Base-by-base conservation (phyloP, 2,113 vertebrate genomes). In the Acinonyx jubatus region DNA sequence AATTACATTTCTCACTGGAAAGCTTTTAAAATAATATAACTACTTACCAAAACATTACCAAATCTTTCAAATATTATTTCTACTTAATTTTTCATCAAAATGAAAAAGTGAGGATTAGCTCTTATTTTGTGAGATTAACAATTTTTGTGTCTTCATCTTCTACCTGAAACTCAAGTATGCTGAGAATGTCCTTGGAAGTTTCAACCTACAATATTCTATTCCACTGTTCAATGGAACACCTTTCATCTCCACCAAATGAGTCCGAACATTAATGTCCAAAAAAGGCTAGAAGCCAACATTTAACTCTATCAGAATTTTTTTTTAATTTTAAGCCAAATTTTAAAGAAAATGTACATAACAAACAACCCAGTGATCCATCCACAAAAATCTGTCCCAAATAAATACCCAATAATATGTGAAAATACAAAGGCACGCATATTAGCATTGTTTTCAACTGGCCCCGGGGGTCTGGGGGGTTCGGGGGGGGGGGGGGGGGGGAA, bases 61-160 rank as follows among this genome's bases (percentile, higher is more conserved):
- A 74, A 71, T 66, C 18, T 48, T 91, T 74, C 71, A 92, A 11
- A 84, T 84, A 80, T 82, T 63, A 68, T 61, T 96, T 81, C 12
- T 12, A 80, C 66, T 97, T 89, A 55, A 74, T 69, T 78, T 79
- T 76, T 68, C 83, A 95, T 69, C 55, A 87, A 92, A 89, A 89
- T 65, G 48, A 71, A 79, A n/a, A 94, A 19, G 5, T 41, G 50
- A 83, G 16, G 69, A 94, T 63, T 71, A 91, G 74, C 57, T 86
- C 36, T 63, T 87, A 82, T 41, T 90, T 90, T 61, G 21, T 86
- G 38, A 93, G 27, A 86, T 92, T 93, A 92, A 74, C 48, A 27
- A 41, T 74, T 21, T 13, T 74, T 74, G 71, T 69, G 81, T 66
- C 45, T 73, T 89, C 25, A 71, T 21, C 33, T 63, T 73, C 25